A percentile compares a stretch with the other conserved stretches of the same genome.
Conservation (phyloP, 2,113 vertebrate species). For the Cyprinus carpio region DNA sequence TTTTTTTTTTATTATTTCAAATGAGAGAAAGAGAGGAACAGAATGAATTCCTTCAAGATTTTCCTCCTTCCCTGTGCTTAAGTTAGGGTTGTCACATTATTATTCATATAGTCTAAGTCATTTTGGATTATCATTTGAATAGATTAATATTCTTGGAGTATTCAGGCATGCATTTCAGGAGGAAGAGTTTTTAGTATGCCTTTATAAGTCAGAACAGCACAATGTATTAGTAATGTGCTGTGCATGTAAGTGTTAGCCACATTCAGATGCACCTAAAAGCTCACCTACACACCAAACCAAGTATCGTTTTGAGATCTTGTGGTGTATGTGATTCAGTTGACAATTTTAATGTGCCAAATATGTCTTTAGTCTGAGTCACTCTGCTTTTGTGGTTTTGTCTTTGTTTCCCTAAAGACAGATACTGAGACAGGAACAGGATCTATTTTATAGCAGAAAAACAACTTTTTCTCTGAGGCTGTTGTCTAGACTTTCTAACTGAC, state of each 20-base stretch:
- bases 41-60: conserved; percentile 20
- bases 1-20: not conserved
- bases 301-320: not conserved
- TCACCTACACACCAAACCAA: conserved; percentile 12
- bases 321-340: not conserved
- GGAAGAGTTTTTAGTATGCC: conserved; percentile 1
- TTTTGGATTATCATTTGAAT: conserved; percentile 41
- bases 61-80: conserved; percentile 2
- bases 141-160: conserved; percentile 15
- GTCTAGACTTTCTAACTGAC: conserved; percentile 11
- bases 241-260: not conserved
- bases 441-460: conserved; percentile 15
- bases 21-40: not conserved
- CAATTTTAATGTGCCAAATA: not conserved
- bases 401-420: not conserved
- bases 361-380: not conserved
- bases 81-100: conserved; percentile 39
- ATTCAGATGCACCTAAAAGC: not conserved
- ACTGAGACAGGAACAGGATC: not conserved
- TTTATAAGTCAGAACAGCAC: conserved; percentile 12
- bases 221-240: conserved; percentile 21
- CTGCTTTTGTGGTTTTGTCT: conserved; percentile 21
- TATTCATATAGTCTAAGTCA: conserved; percentile 51
- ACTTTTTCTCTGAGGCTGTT: conserved; percentile 34
- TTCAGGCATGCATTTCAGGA: not conserved